These are phyloP conservation scores for Hystrix brachyura DNA, from an alignment of 2,113 vertebrate genomes.

Conservation along the genomic window DNA sequence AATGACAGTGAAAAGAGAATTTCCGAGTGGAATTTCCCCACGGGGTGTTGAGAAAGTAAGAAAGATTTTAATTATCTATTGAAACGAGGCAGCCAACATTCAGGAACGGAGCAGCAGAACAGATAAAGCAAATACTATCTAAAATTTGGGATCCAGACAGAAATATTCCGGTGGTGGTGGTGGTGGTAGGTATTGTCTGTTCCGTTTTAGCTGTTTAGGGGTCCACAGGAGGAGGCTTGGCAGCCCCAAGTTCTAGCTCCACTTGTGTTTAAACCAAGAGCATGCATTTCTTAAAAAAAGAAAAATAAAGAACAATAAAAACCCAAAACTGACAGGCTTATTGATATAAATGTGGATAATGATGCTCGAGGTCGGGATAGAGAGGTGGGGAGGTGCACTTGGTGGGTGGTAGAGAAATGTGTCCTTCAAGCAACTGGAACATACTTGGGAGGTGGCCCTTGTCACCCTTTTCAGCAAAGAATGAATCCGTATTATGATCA, in stretches of 20 bases:
- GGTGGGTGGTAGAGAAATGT: background rate
- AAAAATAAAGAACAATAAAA: background rate
- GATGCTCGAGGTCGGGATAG: background rate
- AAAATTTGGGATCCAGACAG: background rate
- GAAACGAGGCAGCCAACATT: background rate
- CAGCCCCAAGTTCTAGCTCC: background rate
- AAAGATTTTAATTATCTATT: constrained; percentile 61
- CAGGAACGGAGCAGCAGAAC: background rate
- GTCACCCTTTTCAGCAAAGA: background rate
- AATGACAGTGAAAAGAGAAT: constrained; percentile 46
- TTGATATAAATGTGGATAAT: background rate
- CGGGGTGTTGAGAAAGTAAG: constrained; percentile 63
- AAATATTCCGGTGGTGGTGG: background rate
- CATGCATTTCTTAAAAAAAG: background rate
- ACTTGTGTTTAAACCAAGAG: background rate
- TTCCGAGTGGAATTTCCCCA: constrained; percentile 76
- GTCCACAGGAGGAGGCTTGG: background rate
- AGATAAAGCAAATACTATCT: background rate
- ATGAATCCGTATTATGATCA: background rate
- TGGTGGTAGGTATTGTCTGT: background rate
- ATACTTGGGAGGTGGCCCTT: background rate
- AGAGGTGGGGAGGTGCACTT: background rate
- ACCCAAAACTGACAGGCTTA: background rate
- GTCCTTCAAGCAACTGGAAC: background rate
- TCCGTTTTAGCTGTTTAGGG: background rate